A percentile compares a stretch with the other conserved stretches of the same genome.
phyloP scores from a whole-genome alignment of 1,140 invertebrate genomes.

The Dendrolimus punctatus region DNA sequence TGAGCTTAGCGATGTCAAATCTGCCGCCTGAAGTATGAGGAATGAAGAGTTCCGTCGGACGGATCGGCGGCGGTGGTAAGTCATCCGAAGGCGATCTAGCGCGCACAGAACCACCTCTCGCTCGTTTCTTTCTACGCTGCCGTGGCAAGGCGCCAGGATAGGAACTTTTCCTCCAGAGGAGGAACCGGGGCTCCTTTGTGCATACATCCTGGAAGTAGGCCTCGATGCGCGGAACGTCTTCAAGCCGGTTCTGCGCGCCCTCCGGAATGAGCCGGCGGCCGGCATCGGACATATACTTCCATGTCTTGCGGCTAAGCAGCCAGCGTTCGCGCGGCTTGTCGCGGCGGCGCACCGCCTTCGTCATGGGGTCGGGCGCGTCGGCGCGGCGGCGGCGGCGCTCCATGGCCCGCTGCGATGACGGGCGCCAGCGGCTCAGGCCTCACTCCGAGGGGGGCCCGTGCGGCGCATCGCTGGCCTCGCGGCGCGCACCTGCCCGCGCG shows the following conservation, averaged over 20 bases:
- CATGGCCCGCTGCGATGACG: constrained; percentile 26
- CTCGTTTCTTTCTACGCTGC: constrained; percentile 68
- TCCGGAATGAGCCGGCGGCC: constrained; percentile 89
- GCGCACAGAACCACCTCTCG: constrained; percentile 77
- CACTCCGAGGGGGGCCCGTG: constrained; percentile 30
- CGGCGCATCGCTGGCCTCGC: constrained; percentile 44
- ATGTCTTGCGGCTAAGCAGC: constrained; percentile 89
- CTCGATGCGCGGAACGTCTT: constrained; percentile 85
- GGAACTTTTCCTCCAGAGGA: constrained; percentile 86
- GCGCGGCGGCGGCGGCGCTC: constrained; percentile 53
- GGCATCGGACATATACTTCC: constrained; percentile 92
- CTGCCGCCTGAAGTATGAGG: constrained; percentile 73
- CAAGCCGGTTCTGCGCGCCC: constrained; percentile 77
- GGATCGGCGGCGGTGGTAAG: constrained; percentile 40
- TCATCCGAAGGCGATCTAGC: constrained; percentile 78
- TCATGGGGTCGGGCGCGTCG: constrained; percentile 58
- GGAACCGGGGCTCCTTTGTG: constrained; percentile 81
- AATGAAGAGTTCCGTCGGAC: constrained; percentile 69
- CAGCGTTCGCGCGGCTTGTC: constrained; percentile 83
- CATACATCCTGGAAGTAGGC: constrained; percentile 89
- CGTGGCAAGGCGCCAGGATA: constrained; percentile 80
- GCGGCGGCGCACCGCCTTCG: constrained; percentile 67
- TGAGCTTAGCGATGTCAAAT: constrained; percentile 78
- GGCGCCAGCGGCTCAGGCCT: constrained; percentile 23
- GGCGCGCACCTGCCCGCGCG: constrained; percentile 57